Percentiles rank a stretch among this genome's conserved stretches.
phyloP scores from a whole-genome alignment of 2,797 vertebrate species.

The Urocyon cinereoargenteus region DNA sequence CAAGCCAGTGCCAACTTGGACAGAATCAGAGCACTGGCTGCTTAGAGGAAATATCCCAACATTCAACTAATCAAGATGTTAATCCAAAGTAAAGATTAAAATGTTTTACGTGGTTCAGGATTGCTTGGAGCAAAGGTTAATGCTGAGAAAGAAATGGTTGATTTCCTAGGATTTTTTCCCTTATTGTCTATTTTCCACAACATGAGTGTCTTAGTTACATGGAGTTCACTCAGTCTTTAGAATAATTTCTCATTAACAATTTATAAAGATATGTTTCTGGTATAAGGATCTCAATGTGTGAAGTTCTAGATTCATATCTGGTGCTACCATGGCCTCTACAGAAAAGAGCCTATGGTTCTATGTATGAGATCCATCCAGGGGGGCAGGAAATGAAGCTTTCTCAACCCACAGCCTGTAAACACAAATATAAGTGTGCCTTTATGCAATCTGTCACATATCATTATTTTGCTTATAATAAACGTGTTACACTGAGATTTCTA shows the following conservation, averaged over 20 bases:
- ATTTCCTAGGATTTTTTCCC: background rate
- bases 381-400: background rate
- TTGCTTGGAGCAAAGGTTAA: background rate
- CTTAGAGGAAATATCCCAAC: background rate
- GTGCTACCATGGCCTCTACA: background rate
- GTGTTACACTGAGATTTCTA: background rate
- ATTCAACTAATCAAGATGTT: background rate
- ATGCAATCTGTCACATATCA: background rate
- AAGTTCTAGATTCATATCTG: background rate
- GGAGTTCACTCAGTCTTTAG: background rate
- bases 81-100: background rate
- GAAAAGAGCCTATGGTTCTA: background rate
- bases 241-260: constrained; percentile 13
- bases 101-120: background rate
- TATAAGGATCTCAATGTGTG: background rate
- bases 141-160: background rate
- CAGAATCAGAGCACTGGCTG: background rate
- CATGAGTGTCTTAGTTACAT: background rate
- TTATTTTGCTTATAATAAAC: background rate
- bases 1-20: background rate
- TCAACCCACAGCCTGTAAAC: background rate
- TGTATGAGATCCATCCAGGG: background rate
- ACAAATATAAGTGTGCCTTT: background rate
- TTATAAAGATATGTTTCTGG: background rate
- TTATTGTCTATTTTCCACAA: background rate